These are phyloP conservation scores for Hemicrepidius hirtus DNA, from an alignment of 2,888 invertebrate genomes.

Conservation along the genomic window DNA sequence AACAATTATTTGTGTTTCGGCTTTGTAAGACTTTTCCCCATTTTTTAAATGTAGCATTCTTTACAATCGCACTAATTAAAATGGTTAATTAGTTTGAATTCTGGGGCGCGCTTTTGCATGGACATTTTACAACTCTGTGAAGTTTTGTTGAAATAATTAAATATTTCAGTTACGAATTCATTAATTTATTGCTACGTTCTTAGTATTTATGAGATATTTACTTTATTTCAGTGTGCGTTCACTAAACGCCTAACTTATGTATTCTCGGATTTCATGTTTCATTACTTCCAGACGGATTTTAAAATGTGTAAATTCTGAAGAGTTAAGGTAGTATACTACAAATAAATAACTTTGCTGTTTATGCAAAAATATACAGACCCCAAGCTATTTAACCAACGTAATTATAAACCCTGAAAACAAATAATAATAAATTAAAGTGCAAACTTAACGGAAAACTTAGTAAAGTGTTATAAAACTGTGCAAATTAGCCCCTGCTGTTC, in stretches of 20 bases:
- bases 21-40: slow-evolving; percentile 37
- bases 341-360: background rate
- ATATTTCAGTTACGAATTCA: slow-evolving; percentile 22
- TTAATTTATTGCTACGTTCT: slow-evolving; percentile 29
- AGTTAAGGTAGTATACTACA: background rate
- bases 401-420: background rate
- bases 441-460: too few species aligned
- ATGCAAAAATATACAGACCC: slow-evolving; percentile 5
- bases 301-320: background rate
- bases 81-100: slow-evolving; percentile 40
- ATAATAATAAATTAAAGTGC: background rate
- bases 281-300: slow-evolving; percentile 4
- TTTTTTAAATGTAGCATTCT: slow-evolving; percentile 40
- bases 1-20: slow-evolving; percentile 51
- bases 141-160: slow-evolving; percentile 32
- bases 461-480: too few species aligned
- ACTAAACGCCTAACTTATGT: slow-evolving; percentile 13
- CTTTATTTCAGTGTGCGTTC: slow-evolving; percentile 1
- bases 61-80: slow-evolving; percentile 47
- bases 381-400: slow-evolving; percentile 6
- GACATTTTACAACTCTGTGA: slow-evolving; percentile 16
- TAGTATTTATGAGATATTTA: slow-evolving; percentile 20
- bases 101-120: slow-evolving; percentile 16
- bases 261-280: slow-evolving; percentile 3
- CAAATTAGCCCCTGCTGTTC: too few species aligned